Evolutionary conservation across 1,140 invertebrate species (phyloP).

Genomic region (Drosophila micromelanica): DNA sequence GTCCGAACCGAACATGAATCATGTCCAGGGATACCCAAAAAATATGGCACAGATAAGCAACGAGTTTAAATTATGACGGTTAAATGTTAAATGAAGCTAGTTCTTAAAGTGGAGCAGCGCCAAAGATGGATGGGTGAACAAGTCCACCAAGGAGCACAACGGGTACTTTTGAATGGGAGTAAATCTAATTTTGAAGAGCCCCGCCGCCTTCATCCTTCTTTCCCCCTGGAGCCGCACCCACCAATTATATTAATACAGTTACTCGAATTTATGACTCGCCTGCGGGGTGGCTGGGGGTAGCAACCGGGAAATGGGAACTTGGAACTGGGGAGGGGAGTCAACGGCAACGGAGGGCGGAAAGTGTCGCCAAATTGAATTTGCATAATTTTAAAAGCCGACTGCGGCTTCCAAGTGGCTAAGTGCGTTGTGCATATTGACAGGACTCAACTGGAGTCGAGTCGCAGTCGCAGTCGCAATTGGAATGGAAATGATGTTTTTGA

Average conservation of each 20-base stretch:
- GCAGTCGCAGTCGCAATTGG: neutral
- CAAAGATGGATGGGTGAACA: too few species aligned
- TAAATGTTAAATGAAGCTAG: conserved; percentile 43
- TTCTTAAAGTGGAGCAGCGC: conserved; percentile 9
- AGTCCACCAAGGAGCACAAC: too few species aligned
- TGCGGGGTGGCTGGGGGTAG: neutral
- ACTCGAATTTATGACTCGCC: conserved; percentile 74
- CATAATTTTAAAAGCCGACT: conserved; percentile 81
- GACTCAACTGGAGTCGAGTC: conserved; percentile 5
- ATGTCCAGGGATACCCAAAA: conserved; percentile 32
- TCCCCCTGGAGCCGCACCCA: conserved; percentile 37
- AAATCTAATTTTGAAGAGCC: conserved; percentile 78
- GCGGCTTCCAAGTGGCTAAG: conserved; percentile 76
- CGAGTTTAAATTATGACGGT: conserved; percentile 68
- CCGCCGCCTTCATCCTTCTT: neutral
- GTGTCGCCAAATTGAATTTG: conserved; percentile 82
- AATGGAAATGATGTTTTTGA: conserved; percentile 81
- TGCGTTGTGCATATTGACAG: conserved; percentile 66
- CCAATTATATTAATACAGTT: conserved; percentile 82
- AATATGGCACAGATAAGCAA: conserved; percentile 64
- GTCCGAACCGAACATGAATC: conserved; percentile 70
- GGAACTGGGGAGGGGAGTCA: neutral
- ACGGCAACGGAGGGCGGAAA: conserved; percentile 30
- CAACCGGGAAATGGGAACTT: neutral
- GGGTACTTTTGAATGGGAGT: conserved; percentile 34